Base-by-base conservation (phyloP, 2,113 vertebrate genomes). In the Psittacus erithacus region DNA sequence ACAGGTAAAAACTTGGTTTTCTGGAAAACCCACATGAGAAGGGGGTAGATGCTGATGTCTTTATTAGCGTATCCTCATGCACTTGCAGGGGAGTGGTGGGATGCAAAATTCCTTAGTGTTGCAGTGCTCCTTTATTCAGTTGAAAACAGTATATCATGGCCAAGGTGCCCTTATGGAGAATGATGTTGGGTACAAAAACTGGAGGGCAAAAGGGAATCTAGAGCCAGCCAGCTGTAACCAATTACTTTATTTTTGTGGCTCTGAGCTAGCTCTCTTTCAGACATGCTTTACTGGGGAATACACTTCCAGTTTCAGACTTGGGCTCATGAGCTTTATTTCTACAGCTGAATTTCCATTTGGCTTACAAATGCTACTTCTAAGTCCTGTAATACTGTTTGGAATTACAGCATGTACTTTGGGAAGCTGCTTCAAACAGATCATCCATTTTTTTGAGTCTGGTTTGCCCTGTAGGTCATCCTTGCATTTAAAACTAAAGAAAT, bases 271-370 rank as follows among this genome's bases (percentile, higher is more conserved):
- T 83, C 70, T 60, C 64, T 60, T 79, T 86, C 80, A 88, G 68
- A 50, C n/a, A 43, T 74, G 41, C 53, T 93, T 88, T 94, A 80
- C 79, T 88, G 68, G 60, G 60, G 83, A 86, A 0, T 71, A 62
- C 18, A n/a, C 77, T 92, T 91, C 77, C 74, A 95, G 20, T 88
- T 93, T 71, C 77, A 91, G 65, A 60, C 52, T 68, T 19, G 47
- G 41, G 71, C 88, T 88, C 59, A 2, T 38, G 19, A 93, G 64
- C 86, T 93, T 89, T 87, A 69, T 68, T 92, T 87, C 77, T 85
- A 44, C 47, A 60, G 77, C 77, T 95, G 83, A 82, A 78, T 93
- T 96, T 92, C 81, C 28, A 67, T 91, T 92, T 95, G 80, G 60
- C 69, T 92, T 84, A 62, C 33, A 68, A 82, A 79, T 87, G 47